Base-by-base conservation (phyloP, 2,797 vertebrate genomes). In the Myotis daubentonii region DNA sequence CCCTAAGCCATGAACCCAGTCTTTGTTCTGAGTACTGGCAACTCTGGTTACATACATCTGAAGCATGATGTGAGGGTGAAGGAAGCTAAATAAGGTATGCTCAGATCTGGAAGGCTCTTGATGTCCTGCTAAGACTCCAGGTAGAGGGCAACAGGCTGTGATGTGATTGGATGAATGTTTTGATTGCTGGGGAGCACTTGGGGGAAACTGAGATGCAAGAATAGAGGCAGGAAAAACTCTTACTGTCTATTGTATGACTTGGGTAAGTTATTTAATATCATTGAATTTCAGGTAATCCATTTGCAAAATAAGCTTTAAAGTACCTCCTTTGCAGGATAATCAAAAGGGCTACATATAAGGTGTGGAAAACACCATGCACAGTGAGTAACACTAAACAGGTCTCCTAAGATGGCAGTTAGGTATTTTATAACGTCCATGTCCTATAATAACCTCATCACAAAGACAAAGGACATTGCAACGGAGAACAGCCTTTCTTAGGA, bases 401-500 rank as follows among this genome's bases (percentile, higher is more conserved):
- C 66, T 80, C 38, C 66, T 89, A 44, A 68, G 53, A 85, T 13
- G 44, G 17, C 13, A 51, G 17, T 16, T 65, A 3, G 23, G 38
- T n/a, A 41, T 66, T 87, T 91, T 89, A 72, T 44, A 71, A 60
- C 5, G 6, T 36, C 53, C 38, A 28, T 38, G 6, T 74, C 93
- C 71, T 65, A 0, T 66, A 71, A 81, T 33, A 78, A 85, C 47
- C 36, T 60, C 47, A 81, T 62, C 25, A 12, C 57, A 90, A 89
- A 95, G 75, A 81, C 71, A 82, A 86, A 87, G 28, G 49, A 51
- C 25, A 15, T 85, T 78, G 70, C 65, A 36, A 20, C 0, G n/a
- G n/a, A 76, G 51, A 89, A 66, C 2, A 0, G 44, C 28, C 53
- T 91, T 86, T 92, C 53, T 94, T 49, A 38, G 74, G 53, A 96